Percentiles rank a stretch among this genome's conserved stretches.
phyloP scores from a whole-genome alignment of 92 coral and sea anemone species.

The Muricea muricata region DNA sequence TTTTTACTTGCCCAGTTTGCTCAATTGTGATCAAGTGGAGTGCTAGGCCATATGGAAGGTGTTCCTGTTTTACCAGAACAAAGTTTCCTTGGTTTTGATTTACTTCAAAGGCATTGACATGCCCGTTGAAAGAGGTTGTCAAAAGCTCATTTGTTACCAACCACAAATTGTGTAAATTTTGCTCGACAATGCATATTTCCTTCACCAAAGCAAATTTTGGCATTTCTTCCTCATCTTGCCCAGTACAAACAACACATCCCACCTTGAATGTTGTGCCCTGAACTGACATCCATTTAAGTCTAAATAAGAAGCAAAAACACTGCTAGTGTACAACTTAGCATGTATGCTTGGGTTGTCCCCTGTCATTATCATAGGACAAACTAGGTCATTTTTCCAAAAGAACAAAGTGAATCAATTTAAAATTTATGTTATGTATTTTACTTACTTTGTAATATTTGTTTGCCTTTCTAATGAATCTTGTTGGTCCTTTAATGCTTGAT shows the following conservation, averaged over 20 bases:
- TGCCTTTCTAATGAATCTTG: constrained; percentile 21
- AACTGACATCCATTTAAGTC: constrained; percentile 65
- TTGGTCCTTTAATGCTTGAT: constrained; percentile 34
- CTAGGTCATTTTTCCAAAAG: too few relatives aligned
- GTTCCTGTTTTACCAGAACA: not conserved
- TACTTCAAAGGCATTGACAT: constrained; percentile 59
- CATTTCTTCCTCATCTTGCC: constrained; percentile 52
- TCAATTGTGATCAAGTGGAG: not conserved
- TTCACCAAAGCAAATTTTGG: constrained; percentile 60
- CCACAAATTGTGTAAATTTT: constrained; percentile 51
- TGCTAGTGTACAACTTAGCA: too few relatives aligned
- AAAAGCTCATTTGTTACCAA: constrained; percentile 49
- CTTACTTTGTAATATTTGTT: constrained; percentile 30
- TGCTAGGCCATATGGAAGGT: not conserved
- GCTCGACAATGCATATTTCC: constrained; percentile 55
- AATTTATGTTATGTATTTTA: not conserved
- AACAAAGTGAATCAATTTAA: too few relatives aligned
- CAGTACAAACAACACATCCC: constrained; percentile 56
- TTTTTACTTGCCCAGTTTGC: not conserved
- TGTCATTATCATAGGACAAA: too few relatives aligned
- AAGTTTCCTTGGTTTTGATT: not conserved
- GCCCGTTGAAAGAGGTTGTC: constrained; percentile 58
- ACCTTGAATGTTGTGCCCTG: constrained; percentile 64
- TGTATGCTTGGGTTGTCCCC: too few relatives aligned
- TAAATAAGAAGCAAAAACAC: constrained; percentile 4